phyloP scores from a whole-genome alignment of 2,888 invertebrate genomes.

The Phaedon cochleariae region DNA sequence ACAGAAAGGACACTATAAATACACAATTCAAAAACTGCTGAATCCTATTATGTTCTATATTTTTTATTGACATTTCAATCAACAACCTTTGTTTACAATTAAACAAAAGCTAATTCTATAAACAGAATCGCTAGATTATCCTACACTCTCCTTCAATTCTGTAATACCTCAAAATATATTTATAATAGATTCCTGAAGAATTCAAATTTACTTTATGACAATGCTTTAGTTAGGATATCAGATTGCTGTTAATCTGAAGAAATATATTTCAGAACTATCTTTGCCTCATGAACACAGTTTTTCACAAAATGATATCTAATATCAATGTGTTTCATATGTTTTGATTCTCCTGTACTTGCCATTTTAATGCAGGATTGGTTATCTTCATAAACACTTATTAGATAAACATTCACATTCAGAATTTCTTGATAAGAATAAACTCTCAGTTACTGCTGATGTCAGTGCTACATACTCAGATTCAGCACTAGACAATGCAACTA shows the following conservation, averaged over 20 bases:
- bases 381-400: conserved; percentile 5
- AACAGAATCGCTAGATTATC: too few relatives aligned
- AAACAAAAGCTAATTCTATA: too few relatives aligned
- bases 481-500: conserved; percentile 1
- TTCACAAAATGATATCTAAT: neutral
- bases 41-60: too few relatives aligned
- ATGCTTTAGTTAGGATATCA: neutral
- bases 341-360: conserved; percentile 9
- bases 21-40: too few relatives aligned
- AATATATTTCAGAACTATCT: neutral
- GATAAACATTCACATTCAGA: neutral
- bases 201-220: neutral
- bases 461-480: conserved; percentile 16
- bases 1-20: too few relatives aligned
- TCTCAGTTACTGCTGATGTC: neutral
- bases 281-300: neutral
- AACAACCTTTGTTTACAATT: too few relatives aligned
- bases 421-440: conserved; percentile 5
- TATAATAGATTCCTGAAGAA: neutral
- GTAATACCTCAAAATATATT: too few relatives aligned
- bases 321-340: conserved; percentile 2
- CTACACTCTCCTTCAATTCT: too few relatives aligned
- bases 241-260: neutral
- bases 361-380: conserved; percentile 9
- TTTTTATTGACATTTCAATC: too few relatives aligned